phyloP scores from a whole-genome alignment of 92 coral and sea anemone species.

The Porites rus region DNA sequence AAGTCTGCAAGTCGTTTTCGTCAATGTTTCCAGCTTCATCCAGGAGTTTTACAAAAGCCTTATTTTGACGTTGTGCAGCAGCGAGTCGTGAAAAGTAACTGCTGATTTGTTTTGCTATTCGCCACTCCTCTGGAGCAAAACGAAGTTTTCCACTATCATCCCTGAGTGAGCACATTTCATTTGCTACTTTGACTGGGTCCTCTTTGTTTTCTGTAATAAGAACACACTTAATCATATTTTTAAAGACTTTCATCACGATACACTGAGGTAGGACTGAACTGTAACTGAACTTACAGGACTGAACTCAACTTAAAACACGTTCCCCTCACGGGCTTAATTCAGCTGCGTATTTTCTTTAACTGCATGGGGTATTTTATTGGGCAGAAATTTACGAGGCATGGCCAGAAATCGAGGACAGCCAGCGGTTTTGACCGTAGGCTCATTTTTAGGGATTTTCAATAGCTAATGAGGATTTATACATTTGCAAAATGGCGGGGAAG shows the following conservation, averaged over 20 bases:
- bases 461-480: too few relatives aligned
- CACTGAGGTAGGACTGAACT: conserved; percentile 1
- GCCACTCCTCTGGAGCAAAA: conserved; percentile 34
- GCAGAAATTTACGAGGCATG: too few relatives aligned
- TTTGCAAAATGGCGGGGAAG: too few relatives aligned
- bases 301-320: neutral
- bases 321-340: neutral
- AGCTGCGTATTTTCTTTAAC: neutral
- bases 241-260: neutral
- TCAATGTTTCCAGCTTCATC: conserved; percentile 1
- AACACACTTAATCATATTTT: too few relatives aligned
- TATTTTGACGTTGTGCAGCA: neutral
- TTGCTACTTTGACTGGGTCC: conserved; percentile 22
- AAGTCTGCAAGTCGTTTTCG: conserved; percentile 1
- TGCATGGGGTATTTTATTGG: neutral
- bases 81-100: conserved; percentile 6
- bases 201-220: conserved; percentile 2
- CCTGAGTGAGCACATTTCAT: conserved; percentile 26
- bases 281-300: too few relatives aligned
- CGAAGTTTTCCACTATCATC: conserved; percentile 13
- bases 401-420: too few relatives aligned
- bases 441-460: too few relatives aligned
- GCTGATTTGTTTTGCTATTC: conserved; percentile 27
- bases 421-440: too few relatives aligned
- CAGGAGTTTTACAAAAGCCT: neutral